Evolutionary conservation across 2,797 vertebrate genomes (phyloP).

Genomic region (Crypturellus tataupa): DNA sequence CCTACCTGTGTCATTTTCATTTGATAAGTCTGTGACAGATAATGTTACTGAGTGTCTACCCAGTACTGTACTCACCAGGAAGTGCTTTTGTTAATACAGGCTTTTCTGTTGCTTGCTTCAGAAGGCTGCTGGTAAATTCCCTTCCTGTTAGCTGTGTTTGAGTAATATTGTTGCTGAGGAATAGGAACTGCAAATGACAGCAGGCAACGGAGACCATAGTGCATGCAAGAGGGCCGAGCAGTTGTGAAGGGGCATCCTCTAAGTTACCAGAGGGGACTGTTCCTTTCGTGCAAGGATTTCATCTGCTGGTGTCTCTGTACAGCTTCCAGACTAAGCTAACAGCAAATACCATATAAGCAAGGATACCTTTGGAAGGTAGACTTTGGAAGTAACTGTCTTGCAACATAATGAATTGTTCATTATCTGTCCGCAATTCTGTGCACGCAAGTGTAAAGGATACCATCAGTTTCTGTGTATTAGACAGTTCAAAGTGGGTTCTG

Average conservation of each 20-base stretch:
- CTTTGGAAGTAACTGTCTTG: background rate
- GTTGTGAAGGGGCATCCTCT: background rate
- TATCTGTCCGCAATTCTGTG: background rate
- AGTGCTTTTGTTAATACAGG: background rate
- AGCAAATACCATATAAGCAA: background rate
- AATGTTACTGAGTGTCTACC: background rate
- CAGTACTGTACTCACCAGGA: background rate
- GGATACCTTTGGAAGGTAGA: constrained; percentile 2
- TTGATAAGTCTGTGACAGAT: background rate
- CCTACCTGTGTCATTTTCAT: background rate
- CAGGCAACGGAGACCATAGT: constrained; percentile 5
- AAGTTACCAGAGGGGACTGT: background rate
- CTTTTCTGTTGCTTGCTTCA: background rate
- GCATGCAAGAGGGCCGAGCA: background rate
- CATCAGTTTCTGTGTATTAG: background rate
- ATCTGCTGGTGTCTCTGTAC: constrained; percentile 33
- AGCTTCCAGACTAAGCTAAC: constrained; percentile 9
- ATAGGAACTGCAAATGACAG: constrained; percentile 25
- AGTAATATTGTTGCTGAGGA: background rate
- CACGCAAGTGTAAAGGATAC: background rate
- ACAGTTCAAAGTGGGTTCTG: background rate
- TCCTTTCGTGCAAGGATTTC: constrained; percentile 22
- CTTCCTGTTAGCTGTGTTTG: background rate
- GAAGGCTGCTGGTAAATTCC: background rate
- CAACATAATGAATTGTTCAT: background rate